phyloP scores from a whole-genome alignment of 2,797 vertebrate species.

The Anguilla megastoma region DNA sequence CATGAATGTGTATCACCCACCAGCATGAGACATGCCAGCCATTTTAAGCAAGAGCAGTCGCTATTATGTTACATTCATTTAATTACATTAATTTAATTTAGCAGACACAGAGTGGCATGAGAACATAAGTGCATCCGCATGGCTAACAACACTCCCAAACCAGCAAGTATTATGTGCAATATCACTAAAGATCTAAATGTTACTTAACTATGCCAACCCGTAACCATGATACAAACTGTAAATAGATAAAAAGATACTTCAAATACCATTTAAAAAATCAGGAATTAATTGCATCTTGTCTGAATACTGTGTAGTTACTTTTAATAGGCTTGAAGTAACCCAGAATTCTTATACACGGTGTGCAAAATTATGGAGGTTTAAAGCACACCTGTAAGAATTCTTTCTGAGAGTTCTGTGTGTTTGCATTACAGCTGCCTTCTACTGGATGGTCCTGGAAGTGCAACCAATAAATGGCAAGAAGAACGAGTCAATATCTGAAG shows the following conservation, averaged over 20 bases:
- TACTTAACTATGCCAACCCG: too few species aligned
- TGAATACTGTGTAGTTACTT: too few species aligned
- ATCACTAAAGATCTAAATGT: too few species aligned
- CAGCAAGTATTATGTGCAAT: too few species aligned
- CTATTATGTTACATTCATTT: too few species aligned
- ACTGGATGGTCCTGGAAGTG: slow-evolving; percentile 58
- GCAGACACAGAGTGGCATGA: neutral
- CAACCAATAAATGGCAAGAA: slow-evolving; percentile 26
- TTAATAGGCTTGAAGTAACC: too few species aligned
- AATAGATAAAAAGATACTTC: too few species aligned
- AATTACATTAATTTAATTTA: neutral
- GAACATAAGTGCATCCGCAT: too few species aligned
- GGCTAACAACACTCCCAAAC: too few species aligned
- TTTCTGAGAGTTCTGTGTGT: neutral
- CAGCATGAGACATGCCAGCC: neutral
- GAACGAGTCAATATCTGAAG: slow-evolving; percentile 28
- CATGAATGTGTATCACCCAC: neutral
- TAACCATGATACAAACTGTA: too few species aligned
- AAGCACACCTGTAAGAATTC: neutral
- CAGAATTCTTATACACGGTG: neutral
- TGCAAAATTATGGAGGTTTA: neutral
- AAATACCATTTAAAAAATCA: too few species aligned
- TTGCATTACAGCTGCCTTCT: slow-evolving; percentile 44
- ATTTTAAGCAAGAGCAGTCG: neutral
- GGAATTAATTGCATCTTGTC: too few species aligned